phyloP scores from a whole-genome alignment of 2,888 invertebrate genomes.

The Cyclophora punctaria region DNA sequence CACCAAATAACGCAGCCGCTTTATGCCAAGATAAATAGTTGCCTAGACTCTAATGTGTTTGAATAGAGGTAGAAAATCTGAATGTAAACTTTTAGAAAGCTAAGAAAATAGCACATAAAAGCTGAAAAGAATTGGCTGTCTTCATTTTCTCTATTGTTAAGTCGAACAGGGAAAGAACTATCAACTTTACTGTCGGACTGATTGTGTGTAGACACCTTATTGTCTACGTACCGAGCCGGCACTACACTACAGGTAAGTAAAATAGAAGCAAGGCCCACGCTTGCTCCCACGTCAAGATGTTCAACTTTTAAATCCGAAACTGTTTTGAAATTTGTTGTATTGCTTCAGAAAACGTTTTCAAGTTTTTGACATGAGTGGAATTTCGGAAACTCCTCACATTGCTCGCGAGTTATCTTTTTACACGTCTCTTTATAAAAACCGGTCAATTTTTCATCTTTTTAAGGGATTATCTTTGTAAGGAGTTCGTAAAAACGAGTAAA shows the following conservation, averaged over 20 bases:
- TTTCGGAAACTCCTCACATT: conserved; percentile 25
- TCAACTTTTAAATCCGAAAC: conserved; percentile 59
- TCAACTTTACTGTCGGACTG: conserved; percentile 63
- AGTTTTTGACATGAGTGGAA: conserved; percentile 34
- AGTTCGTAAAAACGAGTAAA: conserved; percentile 25
- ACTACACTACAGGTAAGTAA: conserved; percentile 51
- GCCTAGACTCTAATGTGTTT: conserved; percentile 57
- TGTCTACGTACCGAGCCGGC: conserved; percentile 41
- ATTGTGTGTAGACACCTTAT: conserved; percentile 68
- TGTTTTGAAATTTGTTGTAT: conserved; percentile 39
- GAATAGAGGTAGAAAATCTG: conserved; percentile 48
- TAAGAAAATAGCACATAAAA: conserved; percentile 62
- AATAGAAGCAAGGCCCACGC: conserved; percentile 53
- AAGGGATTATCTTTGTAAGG: conserved; percentile 13
- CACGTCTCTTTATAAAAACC: conserved; percentile 16
- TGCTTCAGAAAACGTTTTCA: conserved; percentile 32
- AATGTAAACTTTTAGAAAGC: conserved; percentile 63
- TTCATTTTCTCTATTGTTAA: conserved; percentile 72
- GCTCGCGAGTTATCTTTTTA: conserved; percentile 17
- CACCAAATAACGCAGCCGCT: conserved; percentile 43
- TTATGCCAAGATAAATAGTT: conserved; percentile 62
- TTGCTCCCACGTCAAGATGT: conserved; percentile 51
- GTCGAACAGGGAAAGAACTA: conserved; percentile 67
- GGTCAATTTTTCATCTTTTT: conserved; percentile 15
- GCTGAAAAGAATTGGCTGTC: conserved; percentile 66